phyloP scores from a whole-genome alignment of 1,140 invertebrate genomes.

The Drosophila sturtevanti region DNA sequence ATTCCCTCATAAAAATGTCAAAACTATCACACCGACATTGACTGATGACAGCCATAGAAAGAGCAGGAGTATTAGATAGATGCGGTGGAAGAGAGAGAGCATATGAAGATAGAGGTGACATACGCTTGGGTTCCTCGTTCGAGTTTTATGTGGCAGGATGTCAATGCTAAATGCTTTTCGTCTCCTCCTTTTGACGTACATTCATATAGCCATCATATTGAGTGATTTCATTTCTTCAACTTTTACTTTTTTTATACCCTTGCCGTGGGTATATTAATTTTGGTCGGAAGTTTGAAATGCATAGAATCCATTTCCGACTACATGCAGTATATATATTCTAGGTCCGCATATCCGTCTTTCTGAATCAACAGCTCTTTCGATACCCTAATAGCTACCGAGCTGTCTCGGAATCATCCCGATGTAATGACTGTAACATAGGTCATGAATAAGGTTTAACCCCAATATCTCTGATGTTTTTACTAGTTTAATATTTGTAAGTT shows the following conservation, averaged over 20 bases:
- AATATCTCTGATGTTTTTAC: no score
- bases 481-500: no score
- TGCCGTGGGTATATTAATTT: no score
- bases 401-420: no score
- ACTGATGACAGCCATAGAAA: conserved; percentile 61
- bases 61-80: background rate
- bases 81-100: background rate
- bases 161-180: conserved; percentile 69
- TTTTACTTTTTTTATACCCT: conserved; percentile 41
- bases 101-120: conserved; percentile 34
- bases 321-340: no score
- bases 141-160: conserved; percentile 41
- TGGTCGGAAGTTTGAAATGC: no score
- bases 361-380: no score
- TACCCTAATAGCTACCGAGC: no score
- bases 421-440: no score
- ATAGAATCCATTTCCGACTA: no score
- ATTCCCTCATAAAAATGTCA: conserved; percentile 80
- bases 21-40: conserved; percentile 78
- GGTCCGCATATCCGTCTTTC: no score
- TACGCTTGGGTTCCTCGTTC: conserved; percentile 32
- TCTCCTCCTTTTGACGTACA: conserved; percentile 51
- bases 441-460: no score
- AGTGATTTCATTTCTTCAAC: conserved; percentile 63
- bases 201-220: conserved; percentile 47